Conservation (phyloP, 2,113 vertebrate genomes). For the Cygnus buccinator region DNA sequence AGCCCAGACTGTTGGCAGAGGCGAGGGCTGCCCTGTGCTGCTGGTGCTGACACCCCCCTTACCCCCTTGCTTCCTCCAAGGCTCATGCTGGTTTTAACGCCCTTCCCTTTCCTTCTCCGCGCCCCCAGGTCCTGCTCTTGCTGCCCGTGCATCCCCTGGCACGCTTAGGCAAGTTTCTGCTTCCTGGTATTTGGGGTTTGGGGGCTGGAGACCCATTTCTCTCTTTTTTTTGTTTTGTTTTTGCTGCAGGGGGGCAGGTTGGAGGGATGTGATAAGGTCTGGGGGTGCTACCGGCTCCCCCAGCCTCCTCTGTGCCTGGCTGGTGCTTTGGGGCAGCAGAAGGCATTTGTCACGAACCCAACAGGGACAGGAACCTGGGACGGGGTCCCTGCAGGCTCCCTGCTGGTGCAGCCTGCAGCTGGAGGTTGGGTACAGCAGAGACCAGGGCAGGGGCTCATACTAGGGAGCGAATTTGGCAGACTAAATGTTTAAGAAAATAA, state of each 20-base stretch:
- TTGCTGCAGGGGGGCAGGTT: rapidly evolving
- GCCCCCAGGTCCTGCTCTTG: background rate
- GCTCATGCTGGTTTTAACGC: rapidly evolving
- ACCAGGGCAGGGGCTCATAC: background rate
- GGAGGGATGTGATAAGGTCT: background rate
- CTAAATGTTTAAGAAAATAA: background rate
- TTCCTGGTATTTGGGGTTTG: background rate
- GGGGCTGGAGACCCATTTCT: background rate
- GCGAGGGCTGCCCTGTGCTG: background rate
- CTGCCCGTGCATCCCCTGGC: background rate
- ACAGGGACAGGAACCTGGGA: rapidly evolving
- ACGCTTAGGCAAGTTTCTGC: rapidly evolving
- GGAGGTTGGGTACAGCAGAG: background rate
- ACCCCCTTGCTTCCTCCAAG: background rate
- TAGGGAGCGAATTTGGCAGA: background rate
- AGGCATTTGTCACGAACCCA: background rate
- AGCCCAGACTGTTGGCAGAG: background rate
- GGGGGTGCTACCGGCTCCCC: background rate
- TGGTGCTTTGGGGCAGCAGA: background rate
- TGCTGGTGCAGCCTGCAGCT: background rate
- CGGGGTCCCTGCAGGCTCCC: background rate
- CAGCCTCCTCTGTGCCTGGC: background rate
- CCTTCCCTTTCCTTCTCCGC: background rate
- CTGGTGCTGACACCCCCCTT: background rate
- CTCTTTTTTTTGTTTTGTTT: background rate